phyloP scores from a whole-genome alignment of 2,888 invertebrate species.

The Drosophila affinis region DNA sequence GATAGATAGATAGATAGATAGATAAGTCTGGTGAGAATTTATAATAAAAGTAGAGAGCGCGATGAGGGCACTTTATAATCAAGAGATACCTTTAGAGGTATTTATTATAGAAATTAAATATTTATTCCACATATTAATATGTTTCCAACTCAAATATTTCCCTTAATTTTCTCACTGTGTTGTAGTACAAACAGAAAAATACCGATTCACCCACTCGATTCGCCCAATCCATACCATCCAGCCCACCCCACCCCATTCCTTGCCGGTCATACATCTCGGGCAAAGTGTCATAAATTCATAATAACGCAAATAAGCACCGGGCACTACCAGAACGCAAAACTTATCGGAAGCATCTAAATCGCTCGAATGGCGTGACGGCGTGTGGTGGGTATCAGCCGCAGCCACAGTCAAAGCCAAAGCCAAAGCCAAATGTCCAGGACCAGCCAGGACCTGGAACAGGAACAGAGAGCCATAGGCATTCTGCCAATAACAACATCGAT shows the following conservation, averaged over 20 bases:
- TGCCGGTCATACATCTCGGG: constrained; percentile 43
- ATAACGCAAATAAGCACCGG: constrained; percentile 81
- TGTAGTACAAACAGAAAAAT: not conserved
- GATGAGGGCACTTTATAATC: too few species aligned
- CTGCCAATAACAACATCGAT: constrained; percentile 69
- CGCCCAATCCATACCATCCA: constrained; percentile 2
- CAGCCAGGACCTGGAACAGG: not conserved
- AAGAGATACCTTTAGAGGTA: too few species aligned
- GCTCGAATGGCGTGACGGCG: constrained; percentile 36
- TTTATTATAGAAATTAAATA: too few species aligned
- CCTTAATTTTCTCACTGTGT: constrained; percentile 15
- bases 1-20: too few species aligned
- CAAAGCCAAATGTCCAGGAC: not conserved
- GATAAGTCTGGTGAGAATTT: too few species aligned
- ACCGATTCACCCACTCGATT: constrained; percentile 32
- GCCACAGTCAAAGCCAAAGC: constrained; percentile 35
- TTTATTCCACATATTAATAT: not conserved
- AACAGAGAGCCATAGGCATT: constrained; percentile 56
- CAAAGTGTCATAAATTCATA: constrained; percentile 80
- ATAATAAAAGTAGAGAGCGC: too few species aligned
- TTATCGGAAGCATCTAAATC: constrained; percentile 79
- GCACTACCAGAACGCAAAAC: constrained; percentile 49
- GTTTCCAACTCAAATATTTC: not conserved
- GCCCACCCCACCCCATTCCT: constrained; percentile 10
- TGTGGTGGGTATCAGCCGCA: constrained; percentile 35